phyloP scores from a whole-genome alignment of 1,140 invertebrate species.

The Eriocheir sinensis region DNA sequence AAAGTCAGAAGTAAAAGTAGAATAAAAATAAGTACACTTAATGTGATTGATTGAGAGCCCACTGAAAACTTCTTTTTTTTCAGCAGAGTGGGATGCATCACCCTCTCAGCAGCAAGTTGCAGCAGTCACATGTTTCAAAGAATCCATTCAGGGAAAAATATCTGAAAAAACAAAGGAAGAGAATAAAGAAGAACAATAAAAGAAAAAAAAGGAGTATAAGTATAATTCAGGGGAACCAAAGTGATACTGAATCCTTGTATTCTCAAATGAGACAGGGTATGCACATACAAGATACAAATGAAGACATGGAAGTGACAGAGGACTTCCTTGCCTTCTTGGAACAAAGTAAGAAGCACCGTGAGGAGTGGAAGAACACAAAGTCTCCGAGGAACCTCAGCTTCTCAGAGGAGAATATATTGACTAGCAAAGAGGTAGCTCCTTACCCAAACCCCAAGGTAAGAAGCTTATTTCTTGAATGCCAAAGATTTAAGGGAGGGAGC shows the following conservation, averaged over 20 bases:
- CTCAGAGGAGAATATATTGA: background rate
- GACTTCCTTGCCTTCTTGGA: constrained; percentile 49
- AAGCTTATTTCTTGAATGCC: background rate
- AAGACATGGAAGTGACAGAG: constrained; percentile 48
- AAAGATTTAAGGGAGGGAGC: too few species aligned
- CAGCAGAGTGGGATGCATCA: background rate
- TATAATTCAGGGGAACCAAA: constrained; percentile 5
- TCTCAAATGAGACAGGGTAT: constrained; percentile 60
- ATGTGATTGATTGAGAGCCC: too few species aligned
- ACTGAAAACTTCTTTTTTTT: background rate
- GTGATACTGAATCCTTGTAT: constrained; percentile 50
- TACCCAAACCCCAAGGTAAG: constrained; percentile 33
- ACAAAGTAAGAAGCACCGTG: constrained; percentile 53
- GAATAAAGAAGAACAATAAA: constrained; percentile 27
- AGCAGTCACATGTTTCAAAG: background rate
- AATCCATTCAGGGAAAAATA: background rate
- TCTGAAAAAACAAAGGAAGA: background rate
- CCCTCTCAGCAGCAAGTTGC: background rate
- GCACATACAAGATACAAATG: constrained; percentile 48
- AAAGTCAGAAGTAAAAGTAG: too few species aligned
- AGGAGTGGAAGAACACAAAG: constrained; percentile 44
- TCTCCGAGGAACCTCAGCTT: background rate
- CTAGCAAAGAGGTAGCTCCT: background rate
- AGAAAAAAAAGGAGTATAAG: background rate
- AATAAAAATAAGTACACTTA: too few species aligned